Conservation (phyloP, 2,797 vertebrate species). For the Numenius phaeopus region DNA sequence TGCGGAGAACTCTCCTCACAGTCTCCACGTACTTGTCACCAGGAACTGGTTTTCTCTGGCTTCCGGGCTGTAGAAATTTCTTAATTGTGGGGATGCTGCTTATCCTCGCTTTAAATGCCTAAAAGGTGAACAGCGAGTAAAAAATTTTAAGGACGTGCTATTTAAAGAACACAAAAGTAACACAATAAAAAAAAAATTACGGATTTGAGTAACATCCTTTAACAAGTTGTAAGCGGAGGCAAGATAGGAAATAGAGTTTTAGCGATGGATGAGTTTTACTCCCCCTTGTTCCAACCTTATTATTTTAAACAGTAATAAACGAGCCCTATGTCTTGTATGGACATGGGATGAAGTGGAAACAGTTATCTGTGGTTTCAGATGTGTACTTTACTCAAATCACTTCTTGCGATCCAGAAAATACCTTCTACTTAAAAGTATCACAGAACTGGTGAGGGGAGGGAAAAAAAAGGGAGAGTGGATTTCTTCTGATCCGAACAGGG, state of each 20-base stretch:
- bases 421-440: not conserved
- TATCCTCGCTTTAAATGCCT: conserved; percentile 88
- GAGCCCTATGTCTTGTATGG: not conserved
- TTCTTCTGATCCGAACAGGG: not conserved
- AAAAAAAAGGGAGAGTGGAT: not conserved
- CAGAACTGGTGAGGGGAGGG: not conserved
- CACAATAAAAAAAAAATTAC: not conserved
- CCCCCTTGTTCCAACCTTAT: not conserved
- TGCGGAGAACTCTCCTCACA: conserved; percentile 74
- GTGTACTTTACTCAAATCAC: not conserved
- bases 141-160: too few species aligned
- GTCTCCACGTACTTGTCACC: conserved; percentile 79
- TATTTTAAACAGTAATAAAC: not conserved
- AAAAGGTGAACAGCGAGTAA: not conserved
- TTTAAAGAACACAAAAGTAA: conserved; percentile 52
- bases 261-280: not conserved
- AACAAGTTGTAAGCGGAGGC: not conserved
- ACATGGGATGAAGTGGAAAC: not conserved
- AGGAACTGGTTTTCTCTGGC: conserved; percentile 83
- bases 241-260: not conserved
- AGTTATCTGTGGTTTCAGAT: not conserved
- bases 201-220: not conserved
- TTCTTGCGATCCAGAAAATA: not conserved
- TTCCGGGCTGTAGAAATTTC: conserved; percentile 87
- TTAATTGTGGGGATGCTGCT: conserved; percentile 79